A percentile compares a stretch with the other conserved stretches of the same genome.
Conservation (phyloP, 2,888 invertebrate species). For the Apocheima hispidaria region DNA sequence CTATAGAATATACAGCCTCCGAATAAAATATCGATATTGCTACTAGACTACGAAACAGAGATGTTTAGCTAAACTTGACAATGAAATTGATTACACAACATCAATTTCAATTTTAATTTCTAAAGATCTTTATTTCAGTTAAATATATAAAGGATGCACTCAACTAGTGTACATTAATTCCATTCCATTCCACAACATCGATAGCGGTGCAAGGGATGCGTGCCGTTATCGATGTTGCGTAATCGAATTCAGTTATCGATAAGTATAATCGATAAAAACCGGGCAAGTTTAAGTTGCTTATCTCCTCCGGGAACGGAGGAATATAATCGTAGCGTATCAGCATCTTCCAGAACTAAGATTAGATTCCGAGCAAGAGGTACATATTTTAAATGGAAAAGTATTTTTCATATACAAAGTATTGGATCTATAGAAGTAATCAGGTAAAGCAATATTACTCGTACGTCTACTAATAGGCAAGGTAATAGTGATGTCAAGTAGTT, state of each 20-base stretch:
- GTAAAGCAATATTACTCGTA: no score
- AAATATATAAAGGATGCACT: no score
- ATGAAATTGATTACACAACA: constrained; percentile 36
- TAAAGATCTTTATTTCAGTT: no score
- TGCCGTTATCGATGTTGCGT: constrained; percentile 43
- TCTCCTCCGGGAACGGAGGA: constrained; percentile 8
- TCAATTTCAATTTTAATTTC: no score
- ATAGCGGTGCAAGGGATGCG: no score
- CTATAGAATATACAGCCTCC: background rate
- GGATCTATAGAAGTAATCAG: no score
- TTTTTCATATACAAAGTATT: no score
- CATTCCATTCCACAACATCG: no score
- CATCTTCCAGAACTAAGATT: constrained; percentile 4
- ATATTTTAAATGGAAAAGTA: no score
- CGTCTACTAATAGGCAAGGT: no score
- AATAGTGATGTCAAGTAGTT: no score
- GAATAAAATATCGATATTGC: constrained; percentile 9
- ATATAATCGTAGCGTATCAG: constrained; percentile 3
- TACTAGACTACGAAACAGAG: constrained; percentile 20
- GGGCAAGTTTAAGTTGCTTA: constrained; percentile 18
- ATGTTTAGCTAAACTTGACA: constrained; percentile 41
- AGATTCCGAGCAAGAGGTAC: background rate
- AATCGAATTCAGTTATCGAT: constrained; percentile 44
- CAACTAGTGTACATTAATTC: no score
- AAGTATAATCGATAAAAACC: constrained; percentile 36